These are phyloP conservation scores for Ichneumoninae sp. DNA, from an alignment of 2,888 invertebrate species.

Conservation along the genomic window DNA sequence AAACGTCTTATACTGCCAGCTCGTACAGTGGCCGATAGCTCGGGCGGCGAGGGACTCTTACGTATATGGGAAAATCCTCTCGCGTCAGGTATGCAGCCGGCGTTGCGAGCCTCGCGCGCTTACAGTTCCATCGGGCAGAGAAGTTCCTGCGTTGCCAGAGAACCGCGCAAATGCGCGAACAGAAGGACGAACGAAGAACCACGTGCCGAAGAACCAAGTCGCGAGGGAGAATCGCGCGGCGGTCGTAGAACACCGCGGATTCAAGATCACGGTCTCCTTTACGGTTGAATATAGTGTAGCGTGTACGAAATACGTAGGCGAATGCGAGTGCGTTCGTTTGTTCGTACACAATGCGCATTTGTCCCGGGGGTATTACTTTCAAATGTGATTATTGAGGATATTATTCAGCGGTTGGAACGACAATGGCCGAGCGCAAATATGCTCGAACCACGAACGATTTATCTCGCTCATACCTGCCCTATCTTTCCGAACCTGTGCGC, in stretches of 20 bases:
- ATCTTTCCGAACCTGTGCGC: neutral
- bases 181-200: slow-evolving; percentile 42
- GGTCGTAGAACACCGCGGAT: slow-evolving; percentile 35
- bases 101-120: slow-evolving; percentile 37
- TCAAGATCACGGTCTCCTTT: slow-evolving; percentile 63
- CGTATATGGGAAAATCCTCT: slow-evolving; percentile 76
- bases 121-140: slow-evolving; percentile 34
- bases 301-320: neutral
- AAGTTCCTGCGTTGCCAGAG: slow-evolving; percentile 16
- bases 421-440: slow-evolving; percentile 47
- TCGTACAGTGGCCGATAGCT: slow-evolving; percentile 37
- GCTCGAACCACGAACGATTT: slow-evolving; percentile 46
- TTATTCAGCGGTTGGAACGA: slow-evolving; percentile 45
- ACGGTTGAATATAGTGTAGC: slow-evolving; percentile 46
- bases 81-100: slow-evolving; percentile 65
- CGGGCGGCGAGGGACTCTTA: slow-evolving; percentile 51
- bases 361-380: slow-evolving; percentile 59
- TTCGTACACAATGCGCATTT: slow-evolving; percentile 63
- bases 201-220: slow-evolving; percentile 13
- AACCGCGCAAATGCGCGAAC: slow-evolving; percentile 42
- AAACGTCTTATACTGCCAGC: slow-evolving; percentile 12
- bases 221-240: slow-evolving; percentile 19
- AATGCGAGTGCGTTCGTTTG: slow-evolving; percentile 50
- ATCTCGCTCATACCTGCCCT: slow-evolving; percentile 57
- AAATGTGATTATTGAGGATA: slow-evolving; percentile 59